Percentiles rank a stretch among this genome's conserved stretches.
Evolutionary conservation across 2,888 invertebrate genomes (phyloP).

Genomic region (Esperia sulphurella): DNA sequence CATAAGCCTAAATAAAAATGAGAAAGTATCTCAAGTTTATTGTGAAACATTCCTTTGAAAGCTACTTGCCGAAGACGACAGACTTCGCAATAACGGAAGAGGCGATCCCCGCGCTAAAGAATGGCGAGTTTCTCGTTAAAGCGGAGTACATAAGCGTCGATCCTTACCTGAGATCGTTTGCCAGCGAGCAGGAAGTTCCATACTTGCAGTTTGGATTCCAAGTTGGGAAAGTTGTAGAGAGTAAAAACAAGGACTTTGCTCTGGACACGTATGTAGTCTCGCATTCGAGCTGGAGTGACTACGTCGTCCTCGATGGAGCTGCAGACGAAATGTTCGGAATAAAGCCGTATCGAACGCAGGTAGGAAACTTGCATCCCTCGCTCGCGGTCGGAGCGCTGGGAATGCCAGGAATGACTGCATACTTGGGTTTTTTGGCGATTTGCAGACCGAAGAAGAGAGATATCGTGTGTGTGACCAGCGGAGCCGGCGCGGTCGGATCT

Average conservation of each 20-base stretch:
- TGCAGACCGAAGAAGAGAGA: conserved; percentile 82
- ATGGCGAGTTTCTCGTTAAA: conserved; percentile 78
- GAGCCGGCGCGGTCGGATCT: conserved; percentile 85
- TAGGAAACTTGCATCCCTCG: conserved; percentile 69
- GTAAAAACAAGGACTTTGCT: conserved; percentile 78
- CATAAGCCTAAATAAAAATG: not conserved
- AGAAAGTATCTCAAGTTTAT: conserved; percentile 24
- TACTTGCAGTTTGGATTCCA: conserved; percentile 43
- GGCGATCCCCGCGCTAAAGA: conserved; percentile 40
- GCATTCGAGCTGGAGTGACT: conserved; percentile 81
- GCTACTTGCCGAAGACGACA: conserved; percentile 39
- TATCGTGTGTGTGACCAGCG: conserved; percentile 82
- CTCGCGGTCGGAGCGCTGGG: conserved; percentile 79
- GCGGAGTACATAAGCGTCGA: conserved; percentile 82
- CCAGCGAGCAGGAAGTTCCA: conserved; percentile 23
- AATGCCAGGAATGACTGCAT: conserved; percentile 77
- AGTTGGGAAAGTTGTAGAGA: conserved; percentile 77
- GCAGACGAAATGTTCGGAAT: conserved; percentile 32
- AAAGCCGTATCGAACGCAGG: conserved; percentile 55
- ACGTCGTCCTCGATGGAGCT: conserved; percentile 41
- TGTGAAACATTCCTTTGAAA: conserved; percentile 40
- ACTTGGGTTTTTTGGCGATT: conserved; percentile 62
- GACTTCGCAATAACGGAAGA: conserved; percentile 63
- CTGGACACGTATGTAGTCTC: conserved; percentile 78
- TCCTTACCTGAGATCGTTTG: conserved; percentile 80